Conservation (phyloP, 2,888 invertebrate species). For the Micoletzkya japonica region DNA sequence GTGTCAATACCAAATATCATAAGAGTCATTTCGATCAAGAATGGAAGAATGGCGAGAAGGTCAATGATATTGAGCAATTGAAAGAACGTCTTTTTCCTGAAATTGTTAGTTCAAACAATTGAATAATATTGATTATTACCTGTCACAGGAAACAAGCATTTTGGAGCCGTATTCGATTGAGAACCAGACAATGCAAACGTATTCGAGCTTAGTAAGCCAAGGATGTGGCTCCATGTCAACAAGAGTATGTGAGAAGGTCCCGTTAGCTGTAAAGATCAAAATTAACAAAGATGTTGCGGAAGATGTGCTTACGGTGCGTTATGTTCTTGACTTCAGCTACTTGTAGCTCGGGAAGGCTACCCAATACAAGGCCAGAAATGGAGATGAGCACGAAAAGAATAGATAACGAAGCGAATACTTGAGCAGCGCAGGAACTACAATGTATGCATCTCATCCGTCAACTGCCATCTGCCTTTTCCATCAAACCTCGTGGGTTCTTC, state of each 20-base stretch:
- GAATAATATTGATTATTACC: background rate
- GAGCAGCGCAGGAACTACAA: constrained; percentile 49
- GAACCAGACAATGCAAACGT: constrained; percentile 60
- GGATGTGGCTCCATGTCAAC: constrained; percentile 56
- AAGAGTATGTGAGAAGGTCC: constrained; percentile 21
- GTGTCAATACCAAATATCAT: constrained; percentile 52
- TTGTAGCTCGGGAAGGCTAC: constrained; percentile 56
- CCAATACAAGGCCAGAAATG: constrained; percentile 55
- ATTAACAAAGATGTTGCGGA: background rate
- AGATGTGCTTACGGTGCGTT: background rate
- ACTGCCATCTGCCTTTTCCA: no score
- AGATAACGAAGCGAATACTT: constrained; percentile 51
- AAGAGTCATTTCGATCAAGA: constrained; percentile 54
- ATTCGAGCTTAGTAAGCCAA: constrained; percentile 47
- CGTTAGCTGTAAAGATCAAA: constrained; percentile 8
- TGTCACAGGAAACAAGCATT: constrained; percentile 22
- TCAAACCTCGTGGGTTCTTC: constrained; percentile 53
- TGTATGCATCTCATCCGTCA: no score
- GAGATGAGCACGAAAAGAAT: constrained; percentile 57
- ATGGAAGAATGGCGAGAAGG: constrained; percentile 56
- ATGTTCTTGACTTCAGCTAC: constrained; percentile 62
- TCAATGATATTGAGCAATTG: constrained; percentile 58
- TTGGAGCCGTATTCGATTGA: constrained; percentile 48
- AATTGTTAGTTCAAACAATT: background rate
- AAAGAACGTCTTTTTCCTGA: constrained; percentile 40